These are phyloP conservation scores for Aleiodes testaceus DNA, from an alignment of 2,888 invertebrate genomes.

Conservation along the genomic window DNA sequence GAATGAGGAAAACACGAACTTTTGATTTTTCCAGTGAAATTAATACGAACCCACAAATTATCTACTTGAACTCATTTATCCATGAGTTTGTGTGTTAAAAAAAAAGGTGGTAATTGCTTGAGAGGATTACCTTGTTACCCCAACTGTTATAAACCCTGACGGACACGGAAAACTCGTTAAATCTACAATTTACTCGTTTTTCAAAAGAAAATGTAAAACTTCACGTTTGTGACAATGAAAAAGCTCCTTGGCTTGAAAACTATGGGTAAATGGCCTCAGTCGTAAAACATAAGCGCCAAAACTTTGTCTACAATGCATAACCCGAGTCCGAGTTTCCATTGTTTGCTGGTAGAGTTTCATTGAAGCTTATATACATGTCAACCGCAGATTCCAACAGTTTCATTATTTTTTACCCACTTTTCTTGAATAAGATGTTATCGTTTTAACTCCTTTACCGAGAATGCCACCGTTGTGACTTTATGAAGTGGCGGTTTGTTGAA, in stretches of 20 bases:
- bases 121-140: constrained; percentile 10
- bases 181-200: background rate
- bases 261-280: constrained; percentile 28
- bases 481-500: too few relatives aligned
- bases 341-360: constrained; percentile 22
- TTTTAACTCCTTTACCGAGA: background rate
- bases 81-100: constrained; percentile 5
- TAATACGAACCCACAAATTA: too few relatives aligned
- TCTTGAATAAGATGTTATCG: constrained; percentile 13
- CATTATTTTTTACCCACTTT: background rate
- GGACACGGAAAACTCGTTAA: constrained; percentile 28
- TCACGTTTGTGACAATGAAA: constrained; percentile 25
- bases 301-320: constrained; percentile 2
- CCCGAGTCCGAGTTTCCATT: constrained; percentile 24
- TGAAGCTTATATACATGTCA: constrained; percentile 35
- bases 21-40: background rate
- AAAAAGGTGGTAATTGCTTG: constrained; percentile 8
- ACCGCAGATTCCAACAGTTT: constrained; percentile 27
- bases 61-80: background rate
- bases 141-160: constrained; percentile 14
- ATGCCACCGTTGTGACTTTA: too few relatives aligned
- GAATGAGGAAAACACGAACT: too few relatives aligned
- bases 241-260: constrained; percentile 14
- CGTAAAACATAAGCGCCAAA: constrained; percentile 27
- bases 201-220: constrained; percentile 9